Conservation (phyloP, 2,113 vertebrate genomes). For the Misgurnus anguillicaudatus region DNA sequence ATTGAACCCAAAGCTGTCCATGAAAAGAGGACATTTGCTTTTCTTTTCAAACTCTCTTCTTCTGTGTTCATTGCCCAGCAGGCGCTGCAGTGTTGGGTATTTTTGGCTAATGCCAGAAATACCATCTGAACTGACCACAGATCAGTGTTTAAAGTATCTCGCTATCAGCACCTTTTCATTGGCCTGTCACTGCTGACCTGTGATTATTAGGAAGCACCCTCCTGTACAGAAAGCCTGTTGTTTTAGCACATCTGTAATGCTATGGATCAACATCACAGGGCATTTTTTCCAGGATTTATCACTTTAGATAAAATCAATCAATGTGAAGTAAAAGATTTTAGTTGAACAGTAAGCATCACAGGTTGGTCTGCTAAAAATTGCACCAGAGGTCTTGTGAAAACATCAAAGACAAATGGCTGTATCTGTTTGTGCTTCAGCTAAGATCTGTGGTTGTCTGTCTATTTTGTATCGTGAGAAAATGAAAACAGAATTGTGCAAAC, state of each 20-base stretch:
- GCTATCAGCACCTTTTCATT: slow-evolving; percentile 6
- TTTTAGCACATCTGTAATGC: slow-evolving; percentile 23
- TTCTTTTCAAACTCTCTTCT: background rate
- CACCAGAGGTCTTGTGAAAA: background rate
- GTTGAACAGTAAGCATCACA: background rate
- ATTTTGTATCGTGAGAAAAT: background rate
- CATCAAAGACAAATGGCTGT: background rate
- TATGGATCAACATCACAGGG: background rate
- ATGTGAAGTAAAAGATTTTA: background rate
- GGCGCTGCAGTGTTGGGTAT: background rate
- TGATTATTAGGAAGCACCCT: slow-evolving; percentile 42
- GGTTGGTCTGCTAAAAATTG: background rate
- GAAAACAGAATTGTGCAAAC: background rate
- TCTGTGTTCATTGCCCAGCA: background rate
- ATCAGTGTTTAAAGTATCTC: background rate
- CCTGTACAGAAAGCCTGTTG: no score
- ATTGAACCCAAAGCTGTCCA: no score
- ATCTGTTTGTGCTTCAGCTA: background rate
- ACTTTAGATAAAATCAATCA: no score
- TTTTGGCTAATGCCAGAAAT: background rate
- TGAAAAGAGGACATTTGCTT: background rate
- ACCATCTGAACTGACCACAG: slow-evolving; percentile 7
- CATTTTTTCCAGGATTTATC: background rate
- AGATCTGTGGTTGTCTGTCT: background rate
- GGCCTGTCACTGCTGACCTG: slow-evolving; percentile 12